Evolutionary conservation across 2,797 vertebrate species (phyloP).

Genomic region (Pseudomugil tenellus): DNA sequence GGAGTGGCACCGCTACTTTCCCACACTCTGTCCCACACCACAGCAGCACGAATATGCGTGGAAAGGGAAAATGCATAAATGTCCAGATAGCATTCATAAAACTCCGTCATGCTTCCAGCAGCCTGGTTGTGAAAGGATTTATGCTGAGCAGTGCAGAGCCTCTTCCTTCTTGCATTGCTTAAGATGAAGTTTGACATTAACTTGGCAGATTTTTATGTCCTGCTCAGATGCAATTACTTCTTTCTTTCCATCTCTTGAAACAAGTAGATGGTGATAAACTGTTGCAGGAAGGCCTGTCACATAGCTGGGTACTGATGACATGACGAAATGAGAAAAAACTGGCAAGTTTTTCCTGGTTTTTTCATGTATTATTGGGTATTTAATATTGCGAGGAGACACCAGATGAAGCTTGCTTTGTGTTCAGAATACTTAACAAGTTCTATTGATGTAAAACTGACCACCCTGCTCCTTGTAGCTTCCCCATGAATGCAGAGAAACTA

Average conservation of each 20-base stretch:
- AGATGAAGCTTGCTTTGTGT: conserved; percentile 47
- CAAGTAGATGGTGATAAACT: conserved; percentile 51
- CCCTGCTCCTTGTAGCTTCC: conserved; percentile 41
- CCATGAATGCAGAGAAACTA: conserved; percentile 43
- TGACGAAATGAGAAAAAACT: neutral
- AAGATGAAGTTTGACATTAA: conserved; percentile 40
- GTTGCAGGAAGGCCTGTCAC: conserved; percentile 32
- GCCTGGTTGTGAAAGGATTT: conserved; percentile 57
- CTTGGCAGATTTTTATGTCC: conserved; percentile 48
- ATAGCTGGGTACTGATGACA: conserved; percentile 14
- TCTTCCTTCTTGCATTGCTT: conserved; percentile 32
- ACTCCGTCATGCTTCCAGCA: conserved; percentile 37
- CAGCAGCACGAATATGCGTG: conserved; percentile 38
- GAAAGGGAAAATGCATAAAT: conserved; percentile 53
- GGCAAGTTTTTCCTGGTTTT: conserved; percentile 13
- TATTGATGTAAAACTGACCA: conserved; percentile 68
- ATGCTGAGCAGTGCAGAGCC: conserved; percentile 35
- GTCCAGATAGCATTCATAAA: conserved; percentile 64
- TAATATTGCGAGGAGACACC: conserved; percentile 36
- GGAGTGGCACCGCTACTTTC: conserved; percentile 63
- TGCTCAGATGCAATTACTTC: conserved; percentile 41
- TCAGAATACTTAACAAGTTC: conserved; percentile 55
- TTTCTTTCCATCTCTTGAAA: conserved; percentile 55
- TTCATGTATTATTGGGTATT: conserved; percentile 8
- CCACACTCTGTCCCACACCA: conserved; percentile 64